Conservation (phyloP, 2,888 invertebrate genomes). For the Chouioia cunea region DNA sequence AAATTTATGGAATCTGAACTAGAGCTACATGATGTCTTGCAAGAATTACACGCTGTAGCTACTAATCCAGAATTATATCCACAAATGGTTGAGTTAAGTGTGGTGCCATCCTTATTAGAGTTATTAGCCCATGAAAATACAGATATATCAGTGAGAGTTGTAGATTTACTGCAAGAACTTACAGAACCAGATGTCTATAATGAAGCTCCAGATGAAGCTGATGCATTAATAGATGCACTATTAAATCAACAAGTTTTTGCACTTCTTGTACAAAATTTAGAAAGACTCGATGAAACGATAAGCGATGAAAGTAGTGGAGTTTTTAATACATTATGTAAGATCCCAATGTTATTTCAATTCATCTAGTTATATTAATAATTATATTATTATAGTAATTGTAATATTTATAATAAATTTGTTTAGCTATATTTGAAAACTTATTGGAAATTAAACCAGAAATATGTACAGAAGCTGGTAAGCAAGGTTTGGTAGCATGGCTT, state of each 20-base stretch:
- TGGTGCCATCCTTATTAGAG: slow-evolving; percentile 91
- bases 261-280: slow-evolving; percentile 91
- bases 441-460: slow-evolving; percentile 90
- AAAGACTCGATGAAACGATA: slow-evolving; percentile 90
- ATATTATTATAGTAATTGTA: slow-evolving; percentile 65
- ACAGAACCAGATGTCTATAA: slow-evolving; percentile 97
- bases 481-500: slow-evolving; percentile 93
- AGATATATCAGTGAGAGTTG: slow-evolving; percentile 87
- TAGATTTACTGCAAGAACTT: slow-evolving; percentile 83
- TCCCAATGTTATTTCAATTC: slow-evolving; percentile 1
- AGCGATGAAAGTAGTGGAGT: slow-evolving; percentile 97
- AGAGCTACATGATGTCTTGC: slow-evolving; percentile 87
- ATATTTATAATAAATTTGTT: slow-evolving; percentile 49
- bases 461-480: slow-evolving; percentile 87
- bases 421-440: slow-evolving; percentile 94
- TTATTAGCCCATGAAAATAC: slow-evolving; percentile 96
- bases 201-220: slow-evolving; percentile 93
- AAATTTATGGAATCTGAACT: slow-evolving; percentile 99
- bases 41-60: slow-evolving; percentile 93
- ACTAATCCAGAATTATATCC: slow-evolving; percentile 97
- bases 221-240: slow-evolving; percentile 87
- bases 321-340: slow-evolving; percentile 86
- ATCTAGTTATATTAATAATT: slow-evolving; percentile 11
- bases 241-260: slow-evolving; percentile 92
- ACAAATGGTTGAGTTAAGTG: slow-evolving; percentile 88